These are phyloP conservation scores for Drosophila mercatorum DNA, from an alignment of 2,888 invertebrate species.

Conservation along the genomic window DNA sequence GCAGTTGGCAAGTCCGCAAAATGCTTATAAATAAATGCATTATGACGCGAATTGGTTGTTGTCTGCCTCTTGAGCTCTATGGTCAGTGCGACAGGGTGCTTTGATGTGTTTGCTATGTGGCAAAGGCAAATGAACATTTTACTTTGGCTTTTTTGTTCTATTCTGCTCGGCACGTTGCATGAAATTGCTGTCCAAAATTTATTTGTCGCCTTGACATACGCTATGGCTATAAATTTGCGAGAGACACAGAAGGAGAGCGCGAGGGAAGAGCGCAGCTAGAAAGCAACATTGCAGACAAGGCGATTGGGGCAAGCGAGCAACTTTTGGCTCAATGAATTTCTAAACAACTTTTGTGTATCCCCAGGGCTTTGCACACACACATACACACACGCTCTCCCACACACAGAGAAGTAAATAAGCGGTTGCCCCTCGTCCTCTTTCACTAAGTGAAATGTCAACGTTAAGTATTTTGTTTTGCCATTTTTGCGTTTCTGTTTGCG, in stretches of 20 bases:
- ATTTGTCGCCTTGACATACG: slow-evolving; percentile 59
- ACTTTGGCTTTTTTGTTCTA: slow-evolving; percentile 16
- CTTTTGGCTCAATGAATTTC: slow-evolving; percentile 68
- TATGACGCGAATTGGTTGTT: slow-evolving; percentile 36
- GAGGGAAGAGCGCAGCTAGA: neutral
- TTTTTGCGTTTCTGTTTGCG: slow-evolving; percentile 55
- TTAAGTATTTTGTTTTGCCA: slow-evolving; percentile 56
- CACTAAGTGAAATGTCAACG: slow-evolving; percentile 73
- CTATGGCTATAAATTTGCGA: slow-evolving; percentile 57
- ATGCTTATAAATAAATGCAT: slow-evolving; percentile 49
- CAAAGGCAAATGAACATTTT: slow-evolving; percentile 54
- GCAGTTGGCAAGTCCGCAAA: slow-evolving; percentile 36
- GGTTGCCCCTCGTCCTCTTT: slow-evolving; percentile 1
- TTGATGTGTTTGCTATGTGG: slow-evolving; percentile 15
- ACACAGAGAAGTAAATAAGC: slow-evolving; percentile 1
- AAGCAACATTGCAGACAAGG: slow-evolving; percentile 1
- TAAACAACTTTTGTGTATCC: slow-evolving; percentile 59
- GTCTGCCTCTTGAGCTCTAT: slow-evolving; percentile 22
- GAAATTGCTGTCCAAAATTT: slow-evolving; percentile 61
- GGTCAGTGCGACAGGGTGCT: neutral
- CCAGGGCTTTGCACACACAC: slow-evolving; percentile 23
- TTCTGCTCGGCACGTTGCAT: slow-evolving; percentile 52
- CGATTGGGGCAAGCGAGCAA: slow-evolving; percentile 23
- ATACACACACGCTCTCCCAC: slow-evolving; percentile 4
- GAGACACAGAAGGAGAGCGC: neutral